Evolutionary conservation across 30 jellyfish, hydroid and myxozoan genomes (phyloP).

Genomic region (Rhopilema esculentum): DNA sequence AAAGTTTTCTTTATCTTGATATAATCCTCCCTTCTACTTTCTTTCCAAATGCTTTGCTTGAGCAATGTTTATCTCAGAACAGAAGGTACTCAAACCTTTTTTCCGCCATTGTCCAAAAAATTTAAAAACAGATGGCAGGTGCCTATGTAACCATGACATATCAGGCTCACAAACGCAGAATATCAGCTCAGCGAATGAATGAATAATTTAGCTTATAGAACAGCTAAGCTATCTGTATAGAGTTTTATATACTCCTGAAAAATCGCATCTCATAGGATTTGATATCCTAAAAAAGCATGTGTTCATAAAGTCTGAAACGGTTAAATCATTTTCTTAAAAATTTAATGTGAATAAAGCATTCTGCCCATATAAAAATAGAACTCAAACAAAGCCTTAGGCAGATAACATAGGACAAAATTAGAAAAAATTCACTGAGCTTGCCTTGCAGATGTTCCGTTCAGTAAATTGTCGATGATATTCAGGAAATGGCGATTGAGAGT

Average conservation of each 20-base stretch:
- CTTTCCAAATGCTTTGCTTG: too few species aligned
- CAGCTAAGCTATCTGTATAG: too few species aligned
- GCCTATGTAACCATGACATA: not conserved
- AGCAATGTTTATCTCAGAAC: too few species aligned
- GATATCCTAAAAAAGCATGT: not conserved
- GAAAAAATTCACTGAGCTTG: not conserved
- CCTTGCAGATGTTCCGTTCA: conserved; percentile 23
- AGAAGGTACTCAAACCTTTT: not conserved
- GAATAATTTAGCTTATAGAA: too few species aligned
- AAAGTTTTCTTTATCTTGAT: too few species aligned
- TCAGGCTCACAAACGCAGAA: not conserved
- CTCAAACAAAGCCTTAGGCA: not conserved
- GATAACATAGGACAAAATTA: not conserved
- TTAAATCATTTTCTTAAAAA: too few species aligned
- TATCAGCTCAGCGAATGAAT: not conserved
- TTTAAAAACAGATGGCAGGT: not conserved
- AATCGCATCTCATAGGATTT: not conserved
- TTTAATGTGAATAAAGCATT: not conserved
- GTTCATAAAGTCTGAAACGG: too few species aligned
- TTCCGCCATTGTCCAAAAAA: not conserved
- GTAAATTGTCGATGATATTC: conserved; percentile 19
- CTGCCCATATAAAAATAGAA: not conserved
- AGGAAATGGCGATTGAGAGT: conserved; percentile 10
- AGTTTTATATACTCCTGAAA: not conserved
- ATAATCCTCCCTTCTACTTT: too few species aligned